phyloP scores from a whole-genome alignment of 2,888 invertebrate species.

The Dorcus hopei region DNA sequence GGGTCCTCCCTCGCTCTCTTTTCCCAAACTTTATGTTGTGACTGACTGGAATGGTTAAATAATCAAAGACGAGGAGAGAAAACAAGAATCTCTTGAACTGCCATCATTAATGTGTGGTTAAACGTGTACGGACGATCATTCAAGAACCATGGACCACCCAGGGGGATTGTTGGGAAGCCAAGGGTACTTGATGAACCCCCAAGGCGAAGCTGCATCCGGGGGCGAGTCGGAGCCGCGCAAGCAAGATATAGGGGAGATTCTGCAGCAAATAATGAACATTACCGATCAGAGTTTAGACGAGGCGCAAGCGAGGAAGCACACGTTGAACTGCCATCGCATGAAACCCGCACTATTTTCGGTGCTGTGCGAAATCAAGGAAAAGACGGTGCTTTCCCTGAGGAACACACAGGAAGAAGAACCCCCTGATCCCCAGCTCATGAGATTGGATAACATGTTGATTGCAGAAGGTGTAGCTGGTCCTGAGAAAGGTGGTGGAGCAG shows the following conservation, averaged over 20 bases:
- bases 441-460: conserved; percentile 97
- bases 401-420: conserved; percentile 98
- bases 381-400: conserved; percentile 94
- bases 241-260: conserved; percentile 95
- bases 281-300: conserved; percentile 98
- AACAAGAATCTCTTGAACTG: too few species aligned
- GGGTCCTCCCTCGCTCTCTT: background rate
- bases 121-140: conserved; percentile 66
- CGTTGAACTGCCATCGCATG: conserved; percentile 97
- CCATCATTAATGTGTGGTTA: too few species aligned
- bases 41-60: too few species aligned
- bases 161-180: conserved; percentile 78
- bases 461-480: conserved; percentile 98
- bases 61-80: too few species aligned
- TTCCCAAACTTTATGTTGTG: background rate
- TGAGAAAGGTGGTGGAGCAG: conserved; percentile 78
- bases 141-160: conserved; percentile 76
- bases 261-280: conserved; percentile 99
- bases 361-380: conserved; percentile 98
- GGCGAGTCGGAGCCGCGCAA: conserved; percentile 83
- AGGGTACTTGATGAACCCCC: conserved; percentile 71
- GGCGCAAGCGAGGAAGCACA: conserved; percentile 98
- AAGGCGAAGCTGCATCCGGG: conserved; percentile 67
- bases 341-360: conserved; percentile 98
- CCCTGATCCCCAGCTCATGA: conserved; percentile 97